These are phyloP conservation scores for Tenrec ecaudatus DNA, from an alignment of 2,113 vertebrate species.

Conservation along the genomic window DNA sequence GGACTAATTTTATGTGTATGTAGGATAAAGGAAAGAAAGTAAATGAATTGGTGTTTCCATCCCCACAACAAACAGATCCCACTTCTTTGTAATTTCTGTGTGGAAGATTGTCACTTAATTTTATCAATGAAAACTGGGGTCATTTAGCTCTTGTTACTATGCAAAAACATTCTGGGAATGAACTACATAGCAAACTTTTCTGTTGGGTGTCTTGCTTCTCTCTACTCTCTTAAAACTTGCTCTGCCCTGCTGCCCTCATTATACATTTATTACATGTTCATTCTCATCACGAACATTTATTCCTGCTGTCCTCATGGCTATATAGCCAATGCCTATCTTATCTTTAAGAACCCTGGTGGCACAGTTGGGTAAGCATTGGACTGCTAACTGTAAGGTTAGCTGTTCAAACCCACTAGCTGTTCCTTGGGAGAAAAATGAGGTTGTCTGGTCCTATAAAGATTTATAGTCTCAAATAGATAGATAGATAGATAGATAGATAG, in stretches of 20 bases:
- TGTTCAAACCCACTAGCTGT: too few species aligned
- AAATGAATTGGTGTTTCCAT: neutral
- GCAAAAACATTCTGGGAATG: neutral
- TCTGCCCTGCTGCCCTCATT: neutral
- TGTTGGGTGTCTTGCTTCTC: neutral
- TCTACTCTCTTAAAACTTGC: neutral
- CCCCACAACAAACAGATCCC: neutral
- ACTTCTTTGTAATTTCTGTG: neutral
- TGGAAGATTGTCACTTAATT: constrained; percentile 10
- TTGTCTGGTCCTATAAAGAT: too few species aligned
- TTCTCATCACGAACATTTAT: neutral
- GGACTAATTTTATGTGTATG: neutral
- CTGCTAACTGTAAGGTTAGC: too few species aligned
- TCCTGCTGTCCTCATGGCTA: neutral
- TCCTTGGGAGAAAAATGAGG: too few species aligned
- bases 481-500: too few species aligned
- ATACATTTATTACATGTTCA: neutral
- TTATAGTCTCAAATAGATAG: too few species aligned
- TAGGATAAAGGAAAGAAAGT: neutral
- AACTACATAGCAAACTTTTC: neutral
- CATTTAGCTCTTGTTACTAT: neutral
- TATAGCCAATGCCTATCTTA: neutral
- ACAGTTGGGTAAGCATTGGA: too few species aligned
- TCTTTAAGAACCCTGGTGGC: too few species aligned
- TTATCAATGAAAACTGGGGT: neutral